Conservation (phyloP, 2,113 vertebrate genomes). For the Laterallus jamaicensis region DNA sequence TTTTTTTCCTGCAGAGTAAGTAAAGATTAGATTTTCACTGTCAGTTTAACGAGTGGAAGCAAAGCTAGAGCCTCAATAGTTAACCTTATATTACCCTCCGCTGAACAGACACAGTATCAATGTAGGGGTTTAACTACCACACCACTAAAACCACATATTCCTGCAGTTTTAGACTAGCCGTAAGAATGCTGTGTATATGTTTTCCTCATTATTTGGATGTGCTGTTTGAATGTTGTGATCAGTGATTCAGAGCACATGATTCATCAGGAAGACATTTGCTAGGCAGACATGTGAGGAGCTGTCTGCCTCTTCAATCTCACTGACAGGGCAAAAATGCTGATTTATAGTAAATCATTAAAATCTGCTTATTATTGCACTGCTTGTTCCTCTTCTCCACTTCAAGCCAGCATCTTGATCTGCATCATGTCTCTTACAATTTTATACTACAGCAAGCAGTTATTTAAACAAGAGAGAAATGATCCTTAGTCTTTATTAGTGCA, state of each 20-base stretch:
- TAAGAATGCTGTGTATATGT: slow-evolving; percentile 77
- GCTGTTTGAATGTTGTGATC: slow-evolving; percentile 86
- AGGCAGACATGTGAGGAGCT: slow-evolving; percentile 86
- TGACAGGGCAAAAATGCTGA: slow-evolving; percentile 94
- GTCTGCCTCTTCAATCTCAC: slow-evolving; percentile 91
- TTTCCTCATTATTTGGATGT: slow-evolving; percentile 85
- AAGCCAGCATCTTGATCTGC: slow-evolving; percentile 81
- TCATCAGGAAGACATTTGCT: slow-evolving; percentile 91
- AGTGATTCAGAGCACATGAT: slow-evolving; percentile 88
- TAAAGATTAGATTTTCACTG: slow-evolving; percentile 63
- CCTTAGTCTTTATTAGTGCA: slow-evolving; percentile 83
- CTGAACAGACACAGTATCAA: slow-evolving; percentile 58
- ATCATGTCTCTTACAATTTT: slow-evolving; percentile 83
- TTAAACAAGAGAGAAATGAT: slow-evolving; percentile 80
- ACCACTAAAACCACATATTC: slow-evolving; percentile 72
- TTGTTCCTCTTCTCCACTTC: slow-evolving; percentile 82
- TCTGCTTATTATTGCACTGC: slow-evolving; percentile 89
- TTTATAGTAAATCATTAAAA: slow-evolving; percentile 95
- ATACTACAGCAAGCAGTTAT: slow-evolving; percentile 83
- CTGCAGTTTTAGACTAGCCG: slow-evolving; percentile 66
- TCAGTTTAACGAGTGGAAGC: slow-evolving; percentile 54
- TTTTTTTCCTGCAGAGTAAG: background rate
- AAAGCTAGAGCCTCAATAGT: slow-evolving; percentile 64
- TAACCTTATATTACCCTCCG: slow-evolving; percentile 68
- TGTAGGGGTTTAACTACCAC: slow-evolving; percentile 63